Base-by-base conservation (phyloP, 2,113 vertebrate species). In the Neolamprologus cancellatus region DNA sequence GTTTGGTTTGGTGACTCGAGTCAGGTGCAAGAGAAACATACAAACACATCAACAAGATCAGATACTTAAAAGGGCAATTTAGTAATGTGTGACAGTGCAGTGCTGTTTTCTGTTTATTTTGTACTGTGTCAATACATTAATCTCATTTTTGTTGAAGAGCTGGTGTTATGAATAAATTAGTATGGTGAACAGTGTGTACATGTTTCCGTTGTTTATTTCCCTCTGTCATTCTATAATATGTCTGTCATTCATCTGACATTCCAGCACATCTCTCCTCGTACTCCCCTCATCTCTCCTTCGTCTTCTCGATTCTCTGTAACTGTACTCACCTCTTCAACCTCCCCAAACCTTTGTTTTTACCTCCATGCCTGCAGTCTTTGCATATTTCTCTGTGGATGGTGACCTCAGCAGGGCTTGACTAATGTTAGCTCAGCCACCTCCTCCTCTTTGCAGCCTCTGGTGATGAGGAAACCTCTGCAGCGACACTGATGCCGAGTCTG, bases 381-480 rank as follows among this genome's bases (percentile, higher is more conserved):
- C 82, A 89, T 91, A 87, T 93, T 87, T 94, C 74, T 94, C 84
- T 95, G 89, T 94, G 94, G 94, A 94, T 93, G 93, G 90, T 96
- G 90, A 94, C 89, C 93, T 97, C 94, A 95, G 85, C 96, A 92
- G 95, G 93, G 97, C 95, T 97, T 98, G 97, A 97, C 97, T 97
- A 98, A 97, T 94, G 94, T 96, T 98, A 97, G 98, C 97, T 99
- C 98, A 98, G 97, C 97, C 95, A 91, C 97, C 97, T 98, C 98
- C 97, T 99, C 98, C 97, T 98, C 97, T 98, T 99, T 99, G 96
- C 98, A 98, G 97, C 97, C 98, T 97, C 96, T 98, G 97, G 97
- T 94, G 94, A 94, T 98, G 97, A 99, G 98, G 98, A 99, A 98
- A 95, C 97, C 98, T 96, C 97, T 98, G 97, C 97, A 98, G 97